Percentiles rank a stretch among this genome's conserved stretches.
phyloP scores from a whole-genome alignment of 2,797 vertebrate species.

The Chromis chromis region DNA sequence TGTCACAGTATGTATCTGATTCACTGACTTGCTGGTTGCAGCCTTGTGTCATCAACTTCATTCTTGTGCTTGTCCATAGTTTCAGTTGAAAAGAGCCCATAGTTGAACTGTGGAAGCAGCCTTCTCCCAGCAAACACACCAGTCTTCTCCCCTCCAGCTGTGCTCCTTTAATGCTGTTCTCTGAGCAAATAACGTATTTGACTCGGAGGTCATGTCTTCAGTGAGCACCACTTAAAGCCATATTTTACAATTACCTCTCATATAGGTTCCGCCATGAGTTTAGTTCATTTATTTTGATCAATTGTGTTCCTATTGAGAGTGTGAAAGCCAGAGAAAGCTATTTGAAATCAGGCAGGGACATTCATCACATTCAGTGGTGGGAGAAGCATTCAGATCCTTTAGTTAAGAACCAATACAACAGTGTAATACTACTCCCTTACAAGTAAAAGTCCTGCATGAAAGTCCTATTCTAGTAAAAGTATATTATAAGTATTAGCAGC shows the following conservation, averaged over 20 bases:
- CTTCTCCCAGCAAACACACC: conserved; percentile 14
- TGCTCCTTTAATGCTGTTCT: not conserved
- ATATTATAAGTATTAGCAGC: too few relatives aligned
- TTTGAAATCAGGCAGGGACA: conserved; percentile 31
- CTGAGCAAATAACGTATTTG: not conserved
- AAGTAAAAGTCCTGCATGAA: too few relatives aligned
- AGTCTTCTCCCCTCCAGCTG: not conserved
- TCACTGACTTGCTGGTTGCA: conserved; percentile 20
- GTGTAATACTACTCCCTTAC: too few relatives aligned
- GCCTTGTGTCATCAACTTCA: conserved; percentile 13
- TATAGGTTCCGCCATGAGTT: conserved; percentile 22
- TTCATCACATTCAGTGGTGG: not conserved
- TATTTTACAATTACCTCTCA: conserved; percentile 27
- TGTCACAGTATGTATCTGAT: not conserved
- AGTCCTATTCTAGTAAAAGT: too few relatives aligned
- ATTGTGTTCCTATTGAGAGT: conserved; percentile 34
- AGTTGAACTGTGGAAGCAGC: conserved; percentile 10
- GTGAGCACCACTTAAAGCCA: conserved; percentile 12
- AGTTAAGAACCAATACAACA: too few relatives aligned
- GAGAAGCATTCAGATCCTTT: too few relatives aligned
- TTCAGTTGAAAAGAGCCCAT: conserved; percentile 4
- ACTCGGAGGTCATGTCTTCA: not conserved
- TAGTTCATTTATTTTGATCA: conserved; percentile 43
- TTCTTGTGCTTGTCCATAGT: conserved; percentile 13
- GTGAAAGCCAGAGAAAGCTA: conserved; percentile 32